A percentile compares a stretch with the other conserved stretches of the same genome.
These are phyloP conservation scores for Campylorhamphus procurvoides DNA, from an alignment of 2,113 vertebrate genomes.

Conservation along the genomic window DNA sequence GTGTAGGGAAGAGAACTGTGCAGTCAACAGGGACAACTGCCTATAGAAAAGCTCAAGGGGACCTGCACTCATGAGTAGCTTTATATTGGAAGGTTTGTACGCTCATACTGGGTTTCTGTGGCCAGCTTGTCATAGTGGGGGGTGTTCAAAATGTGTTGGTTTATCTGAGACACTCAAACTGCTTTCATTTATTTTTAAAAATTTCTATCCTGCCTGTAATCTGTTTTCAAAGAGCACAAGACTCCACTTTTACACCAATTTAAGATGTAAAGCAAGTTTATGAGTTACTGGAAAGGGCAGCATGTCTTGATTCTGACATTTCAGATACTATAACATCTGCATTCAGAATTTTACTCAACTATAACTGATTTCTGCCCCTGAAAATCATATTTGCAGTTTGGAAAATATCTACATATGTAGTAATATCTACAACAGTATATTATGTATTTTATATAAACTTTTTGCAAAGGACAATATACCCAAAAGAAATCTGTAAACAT, in stretches of 20 bases:
- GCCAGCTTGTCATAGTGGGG: background rate
- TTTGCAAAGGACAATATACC: background rate
- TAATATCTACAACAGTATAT: background rate
- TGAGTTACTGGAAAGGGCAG: background rate
- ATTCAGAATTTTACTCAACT: background rate
- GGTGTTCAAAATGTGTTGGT: background rate
- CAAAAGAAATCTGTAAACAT: background rate
- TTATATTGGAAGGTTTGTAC: background rate
- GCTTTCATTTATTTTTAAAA: background rate
- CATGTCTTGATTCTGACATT: background rate
- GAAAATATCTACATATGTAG: background rate
- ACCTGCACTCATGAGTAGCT: background rate
- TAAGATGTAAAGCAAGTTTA: background rate
- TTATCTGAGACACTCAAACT: background rate
- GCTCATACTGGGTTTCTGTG: background rate
- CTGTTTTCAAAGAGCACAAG: background rate
- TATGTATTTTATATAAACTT: background rate
- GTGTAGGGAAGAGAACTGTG: background rate
- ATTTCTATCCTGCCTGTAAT: background rate
- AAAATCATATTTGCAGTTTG: background rate
- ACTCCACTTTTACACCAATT: background rate
- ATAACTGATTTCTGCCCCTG: background rate
- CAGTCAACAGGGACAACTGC: background rate
- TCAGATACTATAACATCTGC: background rate
- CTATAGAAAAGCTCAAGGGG: background rate